Conservation (phyloP, 1,140 invertebrate genomes). For the Bombus confusus region DNA sequence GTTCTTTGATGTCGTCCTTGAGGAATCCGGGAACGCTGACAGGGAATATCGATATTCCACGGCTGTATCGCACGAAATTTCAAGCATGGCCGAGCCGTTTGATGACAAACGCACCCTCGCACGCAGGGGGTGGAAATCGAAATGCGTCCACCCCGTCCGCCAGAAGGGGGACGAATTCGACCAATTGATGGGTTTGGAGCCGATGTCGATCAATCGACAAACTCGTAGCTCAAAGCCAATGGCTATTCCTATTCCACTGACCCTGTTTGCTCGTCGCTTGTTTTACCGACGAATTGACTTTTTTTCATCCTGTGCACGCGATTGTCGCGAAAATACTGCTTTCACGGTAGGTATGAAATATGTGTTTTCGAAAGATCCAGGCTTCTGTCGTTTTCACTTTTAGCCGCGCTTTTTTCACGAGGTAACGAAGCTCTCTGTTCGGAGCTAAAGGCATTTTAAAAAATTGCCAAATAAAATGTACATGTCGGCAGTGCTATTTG, state of each 20-base stretch:
- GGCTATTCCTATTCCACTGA: slow-evolving; percentile 66
- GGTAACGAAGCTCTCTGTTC: neutral
- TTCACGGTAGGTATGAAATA: slow-evolving; percentile 24
- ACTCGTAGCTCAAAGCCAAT: slow-evolving; percentile 62
- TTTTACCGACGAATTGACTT: slow-evolving; percentile 49
- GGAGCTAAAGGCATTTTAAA: neutral
- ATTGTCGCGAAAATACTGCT: slow-evolving; percentile 1
- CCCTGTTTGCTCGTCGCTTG: slow-evolving; percentile 64
- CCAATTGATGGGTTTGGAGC: slow-evolving; percentile 72
- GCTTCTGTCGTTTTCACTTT: slow-evolving; percentile 18
- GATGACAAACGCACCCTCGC: slow-evolving; percentile 71
- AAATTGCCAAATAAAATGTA: neutral
- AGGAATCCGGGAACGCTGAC: slow-evolving; percentile 59
- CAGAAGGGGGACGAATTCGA: slow-evolving; percentile 68
- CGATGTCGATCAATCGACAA: slow-evolving; percentile 72
- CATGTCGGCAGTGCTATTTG: neutral
- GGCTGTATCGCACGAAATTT: slow-evolving; percentile 70
- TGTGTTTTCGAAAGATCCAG: neutral
- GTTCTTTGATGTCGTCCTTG: slow-evolving; percentile 68
- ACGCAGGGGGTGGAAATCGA: slow-evolving; percentile 69
- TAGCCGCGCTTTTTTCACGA: neutral
- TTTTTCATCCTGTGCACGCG: slow-evolving; percentile 31
- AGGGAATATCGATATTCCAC: slow-evolving; percentile 71
- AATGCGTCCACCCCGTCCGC: slow-evolving; percentile 68
- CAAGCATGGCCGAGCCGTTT: slow-evolving; percentile 74